These are phyloP conservation scores for Suillia variegata DNA, from an alignment of 2,888 invertebrate species.

Conservation along the genomic window DNA sequence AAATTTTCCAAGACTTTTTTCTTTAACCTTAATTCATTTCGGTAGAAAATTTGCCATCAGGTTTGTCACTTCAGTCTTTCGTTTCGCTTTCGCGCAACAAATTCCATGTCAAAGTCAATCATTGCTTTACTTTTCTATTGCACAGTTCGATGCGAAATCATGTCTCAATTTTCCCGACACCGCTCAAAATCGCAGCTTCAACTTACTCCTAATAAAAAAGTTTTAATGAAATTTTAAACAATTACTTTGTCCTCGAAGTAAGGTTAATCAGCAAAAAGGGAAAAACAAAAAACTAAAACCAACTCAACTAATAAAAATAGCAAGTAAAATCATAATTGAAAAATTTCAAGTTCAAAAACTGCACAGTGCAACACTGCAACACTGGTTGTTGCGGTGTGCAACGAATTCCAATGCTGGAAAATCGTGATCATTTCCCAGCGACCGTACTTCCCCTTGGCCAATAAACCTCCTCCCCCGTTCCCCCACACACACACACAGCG, in stretches of 20 bases:
- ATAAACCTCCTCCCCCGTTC: neutral
- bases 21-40: too few species aligned
- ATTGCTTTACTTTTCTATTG: neutral
- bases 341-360: neutral
- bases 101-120: neutral
- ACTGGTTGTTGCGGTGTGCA: too few species aligned
- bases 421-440: neutral
- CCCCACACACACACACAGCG: too few species aligned
- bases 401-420: too few species aligned
- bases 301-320: neutral
- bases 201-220: neutral
- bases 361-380: too few species aligned
- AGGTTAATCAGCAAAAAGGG: too few species aligned
- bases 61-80: constrained; percentile 24
- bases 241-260: too few species aligned
- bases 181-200: too few species aligned
- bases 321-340: neutral
- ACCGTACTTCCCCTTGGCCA: too few species aligned
- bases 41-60: too few species aligned
- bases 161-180: neutral
- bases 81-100: constrained; percentile 24
- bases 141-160: neutral
- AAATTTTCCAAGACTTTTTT: too few species aligned
- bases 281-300: neutral
- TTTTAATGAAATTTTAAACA: neutral